Evolutionary conservation across 2,113 vertebrate species (phyloP).

Genomic region (Rhinolophus ferrumequinum): DNA sequence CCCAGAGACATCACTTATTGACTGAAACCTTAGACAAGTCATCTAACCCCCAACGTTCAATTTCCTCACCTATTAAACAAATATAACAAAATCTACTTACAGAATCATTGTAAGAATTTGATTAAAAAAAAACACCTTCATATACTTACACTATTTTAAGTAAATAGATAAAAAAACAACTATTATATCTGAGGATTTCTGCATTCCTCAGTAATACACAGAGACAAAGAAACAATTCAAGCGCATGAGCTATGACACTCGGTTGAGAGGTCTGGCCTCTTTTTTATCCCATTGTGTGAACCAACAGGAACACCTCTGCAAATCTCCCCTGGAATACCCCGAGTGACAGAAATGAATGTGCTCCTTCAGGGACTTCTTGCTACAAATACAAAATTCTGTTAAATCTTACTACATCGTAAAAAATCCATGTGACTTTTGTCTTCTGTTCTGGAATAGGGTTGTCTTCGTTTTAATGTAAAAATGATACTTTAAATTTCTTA

Average conservation of each 20-base stretch:
- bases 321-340: background rate
- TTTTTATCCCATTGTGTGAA: background rate
- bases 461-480: background rate
- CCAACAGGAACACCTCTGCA: background rate
- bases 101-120: background rate
- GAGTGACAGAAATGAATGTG: background rate
- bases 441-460: background rate
- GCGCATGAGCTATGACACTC: background rate
- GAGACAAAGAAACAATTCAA: background rate
- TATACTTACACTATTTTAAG: background rate
- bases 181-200: background rate
- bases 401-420: slow-evolving; percentile 18
- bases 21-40: background rate
- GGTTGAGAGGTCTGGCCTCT: background rate
- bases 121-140: background rate
- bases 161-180: background rate
- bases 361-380: background rate
- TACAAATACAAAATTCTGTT: background rate
- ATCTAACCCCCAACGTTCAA: background rate
- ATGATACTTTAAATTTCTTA: background rate
- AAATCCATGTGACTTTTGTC: background rate
- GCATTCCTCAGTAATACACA: background rate
- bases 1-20: background rate
- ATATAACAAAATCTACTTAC: background rate
- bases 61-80: background rate